Base-by-base conservation (phyloP, 2,888 invertebrate genomes). In the Bhutanitis thaidina region DNA sequence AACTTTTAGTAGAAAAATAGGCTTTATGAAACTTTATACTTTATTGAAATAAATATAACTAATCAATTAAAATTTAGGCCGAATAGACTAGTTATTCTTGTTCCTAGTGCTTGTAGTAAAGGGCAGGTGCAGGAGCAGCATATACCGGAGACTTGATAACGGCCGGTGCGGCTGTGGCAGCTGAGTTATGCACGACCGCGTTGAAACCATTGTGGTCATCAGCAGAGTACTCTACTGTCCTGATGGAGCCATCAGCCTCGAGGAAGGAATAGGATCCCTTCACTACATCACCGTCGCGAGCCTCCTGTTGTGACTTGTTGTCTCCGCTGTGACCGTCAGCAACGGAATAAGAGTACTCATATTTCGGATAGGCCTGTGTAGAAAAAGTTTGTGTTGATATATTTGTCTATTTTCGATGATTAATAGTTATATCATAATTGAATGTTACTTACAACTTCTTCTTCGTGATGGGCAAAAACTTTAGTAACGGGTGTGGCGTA, bases 271-370 rank as follows among this genome's bases (percentile, higher is more conserved):
- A 88, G 7, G 82, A 78, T 56, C 90, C 90, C 66, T 89, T 85
- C 43, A 90, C 90, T 1, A 77, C 79, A 63, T 90, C 90, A 47
- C 90, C 90, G 53, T 90, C 90, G 53, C 84, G 79, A 57, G 66
- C 58, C 61, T 91, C 90, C 58, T 87, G 85, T 68, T 87, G 89
- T 56, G 78, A 76, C 72, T 90, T 90, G 71, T 81, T 77, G 77
- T 91, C 91, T 40, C 90, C 90, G 64, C 89, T 85, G 72, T 89
- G 85, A 27, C 80, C 80, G 65, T 91, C 90, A 60, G 85, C 77
- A 5, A 91, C 88, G 40, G 88, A 85, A 72, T 91, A 90, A 53
- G 74, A 78, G 77, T 80, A 90, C 62, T 84, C 80, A 69, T 82
- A 82, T 62, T 79, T 74, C 49, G 82, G 80, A 69, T 76, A 61